Conservation (phyloP, 2,888 invertebrate genomes). For the Clitarchus hookeri region DNA sequence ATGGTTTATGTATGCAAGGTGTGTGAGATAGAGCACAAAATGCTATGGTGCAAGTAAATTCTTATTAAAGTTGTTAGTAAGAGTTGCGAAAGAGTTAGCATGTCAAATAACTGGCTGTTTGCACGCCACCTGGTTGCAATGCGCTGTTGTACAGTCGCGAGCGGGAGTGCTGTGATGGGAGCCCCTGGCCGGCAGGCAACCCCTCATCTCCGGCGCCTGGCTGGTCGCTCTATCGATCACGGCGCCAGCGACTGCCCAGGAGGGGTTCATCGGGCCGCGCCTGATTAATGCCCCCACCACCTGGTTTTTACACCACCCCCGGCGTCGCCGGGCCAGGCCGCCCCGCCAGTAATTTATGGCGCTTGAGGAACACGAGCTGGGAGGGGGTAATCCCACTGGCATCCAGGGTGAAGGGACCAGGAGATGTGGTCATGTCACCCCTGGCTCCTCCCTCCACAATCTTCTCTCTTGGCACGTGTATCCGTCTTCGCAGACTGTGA, state of each 20-base stretch:
- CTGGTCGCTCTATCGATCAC: constrained; percentile 14
- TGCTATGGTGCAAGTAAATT: too few species aligned
- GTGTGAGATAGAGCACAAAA: too few species aligned
- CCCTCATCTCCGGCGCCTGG: background rate
- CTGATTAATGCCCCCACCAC: background rate
- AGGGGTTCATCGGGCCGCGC: background rate
- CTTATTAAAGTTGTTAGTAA: too few species aligned
- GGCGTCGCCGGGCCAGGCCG: background rate
- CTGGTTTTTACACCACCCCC: background rate
- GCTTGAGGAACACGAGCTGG: background rate
- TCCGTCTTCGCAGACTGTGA: constrained; percentile 39
- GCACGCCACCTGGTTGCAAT: too few species aligned
- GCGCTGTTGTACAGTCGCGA: too few species aligned
- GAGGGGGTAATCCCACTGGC: background rate
- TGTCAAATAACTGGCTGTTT: too few species aligned
- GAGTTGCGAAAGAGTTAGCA: too few species aligned
- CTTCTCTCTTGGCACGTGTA: constrained; percentile 16
- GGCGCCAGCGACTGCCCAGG: background rate
- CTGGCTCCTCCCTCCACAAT: background rate
- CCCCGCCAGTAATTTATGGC: background rate
- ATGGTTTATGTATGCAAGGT: too few species aligned
- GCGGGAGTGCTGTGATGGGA: background rate
- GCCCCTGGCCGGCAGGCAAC: background rate
- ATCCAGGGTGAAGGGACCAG: background rate
- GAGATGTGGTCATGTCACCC: constrained; percentile 16